phyloP scores from a whole-genome alignment of 2,797 vertebrate genomes.

The Serranus cabrilla region DNA sequence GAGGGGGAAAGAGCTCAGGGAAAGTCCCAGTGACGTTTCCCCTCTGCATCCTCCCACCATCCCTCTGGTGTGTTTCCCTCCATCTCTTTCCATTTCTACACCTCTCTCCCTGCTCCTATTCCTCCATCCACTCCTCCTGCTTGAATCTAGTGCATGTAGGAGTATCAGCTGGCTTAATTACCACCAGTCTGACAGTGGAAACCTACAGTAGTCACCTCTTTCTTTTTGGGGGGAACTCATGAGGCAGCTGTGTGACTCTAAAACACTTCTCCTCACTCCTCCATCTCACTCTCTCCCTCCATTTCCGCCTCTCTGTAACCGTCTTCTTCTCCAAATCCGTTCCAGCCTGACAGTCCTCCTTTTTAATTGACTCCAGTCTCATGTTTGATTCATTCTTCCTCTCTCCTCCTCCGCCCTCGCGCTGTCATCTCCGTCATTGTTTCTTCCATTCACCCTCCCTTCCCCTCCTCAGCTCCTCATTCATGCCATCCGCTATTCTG shows the following conservation, averaged over 20 bases:
- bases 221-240: not conserved
- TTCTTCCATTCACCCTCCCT: slow-evolving; percentile 39
- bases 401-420: slow-evolving; percentile 28
- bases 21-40: slow-evolving; percentile 73
- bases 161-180: slow-evolving; percentile 59
- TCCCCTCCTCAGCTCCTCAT: slow-evolving; percentile 27
- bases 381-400: slow-evolving; percentile 55
- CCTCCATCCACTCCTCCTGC: slow-evolving; percentile 11
- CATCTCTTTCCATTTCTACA: slow-evolving; percentile 41
- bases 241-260: not conserved
- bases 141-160: slow-evolving; percentile 2
- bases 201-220: slow-evolving; percentile 28
- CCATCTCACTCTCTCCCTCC: not conserved
- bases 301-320: not conserved
- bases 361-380: slow-evolving; percentile 47
- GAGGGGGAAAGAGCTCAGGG: slow-evolving; percentile 45
- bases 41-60: slow-evolving; percentile 48
- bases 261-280: slow-evolving; percentile 5
- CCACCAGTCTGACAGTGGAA: slow-evolving; percentile 45
- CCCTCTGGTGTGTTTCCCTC: slow-evolving; percentile 38
- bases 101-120: slow-evolving; percentile 20
- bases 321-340: not conserved
- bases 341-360: slow-evolving; percentile 13
- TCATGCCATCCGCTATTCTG: slow-evolving; percentile 55
- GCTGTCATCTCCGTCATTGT: slow-evolving; percentile 42